Conservation (phyloP, 2,797 vertebrate genomes). For the Acridotheres tristis region DNA sequence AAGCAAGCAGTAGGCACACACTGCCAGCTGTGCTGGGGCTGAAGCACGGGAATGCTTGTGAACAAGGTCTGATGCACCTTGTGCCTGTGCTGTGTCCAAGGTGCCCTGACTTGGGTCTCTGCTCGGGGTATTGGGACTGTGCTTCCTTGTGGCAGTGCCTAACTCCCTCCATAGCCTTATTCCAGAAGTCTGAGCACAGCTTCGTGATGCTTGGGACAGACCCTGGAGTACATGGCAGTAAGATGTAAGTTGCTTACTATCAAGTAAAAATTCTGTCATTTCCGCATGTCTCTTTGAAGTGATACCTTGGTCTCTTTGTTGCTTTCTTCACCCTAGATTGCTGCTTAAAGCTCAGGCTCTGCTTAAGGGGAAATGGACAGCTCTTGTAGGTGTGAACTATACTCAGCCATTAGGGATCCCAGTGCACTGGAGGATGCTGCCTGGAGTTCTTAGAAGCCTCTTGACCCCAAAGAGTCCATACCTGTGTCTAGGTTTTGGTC, state of each 20-base stretch:
- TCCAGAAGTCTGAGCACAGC: background rate
- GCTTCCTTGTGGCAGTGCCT: background rate
- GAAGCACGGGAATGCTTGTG: background rate
- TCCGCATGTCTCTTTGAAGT: background rate
- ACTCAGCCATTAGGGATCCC: background rate
- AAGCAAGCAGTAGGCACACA: background rate
- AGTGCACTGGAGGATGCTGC: background rate
- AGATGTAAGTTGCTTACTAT: background rate
- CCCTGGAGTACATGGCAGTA: background rate
- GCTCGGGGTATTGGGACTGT: rapidly evolving
- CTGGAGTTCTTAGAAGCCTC: background rate
- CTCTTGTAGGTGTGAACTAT: background rate
- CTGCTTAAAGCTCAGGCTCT: background rate
- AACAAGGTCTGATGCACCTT: rapidly evolving
- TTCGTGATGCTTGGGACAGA: background rate
- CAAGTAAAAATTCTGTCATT: background rate
- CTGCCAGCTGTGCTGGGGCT: background rate
- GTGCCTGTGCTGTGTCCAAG: background rate
- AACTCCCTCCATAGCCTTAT: background rate
- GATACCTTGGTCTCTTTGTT: background rate
- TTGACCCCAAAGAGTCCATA: background rate
- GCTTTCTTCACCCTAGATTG: background rate
- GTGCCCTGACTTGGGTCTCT: background rate
- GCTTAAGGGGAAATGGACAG: background rate
- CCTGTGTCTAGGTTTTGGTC: background rate